phyloP scores from a whole-genome alignment of 2,113 vertebrate genomes.

The Phalacrocorax aristotelis region DNA sequence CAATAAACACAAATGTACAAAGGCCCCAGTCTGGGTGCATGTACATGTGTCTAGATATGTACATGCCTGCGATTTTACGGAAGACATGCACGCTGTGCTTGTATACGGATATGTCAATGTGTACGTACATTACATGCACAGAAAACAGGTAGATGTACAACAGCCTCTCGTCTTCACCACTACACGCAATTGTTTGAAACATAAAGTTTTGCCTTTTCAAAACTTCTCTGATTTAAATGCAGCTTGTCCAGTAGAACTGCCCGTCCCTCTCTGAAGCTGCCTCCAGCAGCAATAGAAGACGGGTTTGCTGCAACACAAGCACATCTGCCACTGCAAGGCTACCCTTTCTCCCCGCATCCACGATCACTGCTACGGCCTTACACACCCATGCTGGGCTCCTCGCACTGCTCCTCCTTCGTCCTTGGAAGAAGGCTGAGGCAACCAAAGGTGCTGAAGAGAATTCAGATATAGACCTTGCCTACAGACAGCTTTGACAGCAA shows the following conservation, averaged over 20 bases:
- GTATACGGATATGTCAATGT: background rate
- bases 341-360: background rate
- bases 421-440: background rate
- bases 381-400: fast-evolving
- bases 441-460: background rate
- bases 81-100: background rate
- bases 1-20: background rate
- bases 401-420: background rate
- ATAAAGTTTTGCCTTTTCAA: background rate
- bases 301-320: background rate
- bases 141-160: background rate
- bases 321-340: background rate
- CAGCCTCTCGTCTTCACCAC: background rate
- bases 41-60: background rate
- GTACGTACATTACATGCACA: fast-evolving
- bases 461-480: background rate
- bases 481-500: background rate
- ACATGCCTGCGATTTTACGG: background rate
- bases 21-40: background rate
- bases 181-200: background rate
- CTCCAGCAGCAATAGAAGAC: background rate
- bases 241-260: background rate
- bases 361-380: fast-evolving
- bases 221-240: background rate
- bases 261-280: background rate